A percentile compares a stretch with the other conserved stretches of the same genome.
Conservation (phyloP, 2,888 invertebrate genomes). For the Rhagophthalmus giganteus region DNA sequence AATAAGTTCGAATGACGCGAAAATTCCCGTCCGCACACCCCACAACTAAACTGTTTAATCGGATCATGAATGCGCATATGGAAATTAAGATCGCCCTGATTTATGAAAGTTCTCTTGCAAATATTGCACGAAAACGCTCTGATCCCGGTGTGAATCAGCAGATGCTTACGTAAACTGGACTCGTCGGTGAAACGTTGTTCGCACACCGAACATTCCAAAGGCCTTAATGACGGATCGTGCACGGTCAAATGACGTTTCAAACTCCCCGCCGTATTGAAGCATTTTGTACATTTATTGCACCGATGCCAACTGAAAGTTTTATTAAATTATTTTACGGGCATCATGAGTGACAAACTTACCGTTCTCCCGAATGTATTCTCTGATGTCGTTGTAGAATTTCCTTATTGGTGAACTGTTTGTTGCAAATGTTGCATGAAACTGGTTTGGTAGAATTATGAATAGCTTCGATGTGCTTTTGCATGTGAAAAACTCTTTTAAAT, state of each 20-base stretch:
- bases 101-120: constrained; percentile 54
- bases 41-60: constrained; percentile 40
- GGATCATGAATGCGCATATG: constrained; percentile 53
- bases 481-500: constrained; percentile 34
- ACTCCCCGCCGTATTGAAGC: constrained; percentile 52
- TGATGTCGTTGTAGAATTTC: constrained; percentile 33
- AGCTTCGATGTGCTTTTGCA: constrained; percentile 30
- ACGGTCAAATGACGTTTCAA: constrained; percentile 53
- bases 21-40: constrained; percentile 37
- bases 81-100: constrained; percentile 52
- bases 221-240: constrained; percentile 54
- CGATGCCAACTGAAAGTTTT: constrained; percentile 31
- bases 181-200: constrained; percentile 54
- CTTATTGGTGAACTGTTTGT: constrained; percentile 32
- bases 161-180: constrained; percentile 53
- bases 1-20: constrained; percentile 33
- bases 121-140: constrained; percentile 48
- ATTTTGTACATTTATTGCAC: constrained; percentile 54
- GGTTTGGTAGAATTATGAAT: constrained; percentile 21
- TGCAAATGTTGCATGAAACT: constrained; percentile 33
- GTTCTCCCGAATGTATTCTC: constrained; percentile 31
- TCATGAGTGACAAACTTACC: background rate
- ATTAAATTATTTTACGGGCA: background rate
- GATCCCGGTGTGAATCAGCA: constrained; percentile 51
- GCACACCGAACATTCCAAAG: constrained; percentile 54